phyloP scores from a whole-genome alignment of 2,113 vertebrate species.

The Hippotragus niger region DNA sequence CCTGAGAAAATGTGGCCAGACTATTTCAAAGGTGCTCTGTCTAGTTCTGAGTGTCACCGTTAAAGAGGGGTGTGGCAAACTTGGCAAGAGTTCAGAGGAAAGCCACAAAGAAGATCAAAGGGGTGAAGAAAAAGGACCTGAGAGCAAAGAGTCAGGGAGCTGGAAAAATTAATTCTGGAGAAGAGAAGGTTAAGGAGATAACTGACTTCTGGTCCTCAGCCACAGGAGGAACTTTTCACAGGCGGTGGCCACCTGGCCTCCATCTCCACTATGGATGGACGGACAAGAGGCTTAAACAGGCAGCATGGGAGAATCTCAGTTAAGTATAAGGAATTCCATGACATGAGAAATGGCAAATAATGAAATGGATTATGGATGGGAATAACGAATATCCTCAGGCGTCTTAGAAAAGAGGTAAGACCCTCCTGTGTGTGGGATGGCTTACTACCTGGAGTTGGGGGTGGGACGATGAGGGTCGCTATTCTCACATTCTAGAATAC shows the following conservation, averaged over 20 bases:
- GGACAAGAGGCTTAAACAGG: not conserved
- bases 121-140: slow-evolving; percentile 9
- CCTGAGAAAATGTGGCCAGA: slow-evolving; percentile 4
- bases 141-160: slow-evolving; percentile 18
- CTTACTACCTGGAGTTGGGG: not conserved
- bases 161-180: slow-evolving; percentile 22
- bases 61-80: slow-evolving; percentile 25
- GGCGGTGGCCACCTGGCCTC: not conserved
- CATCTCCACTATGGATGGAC: not conserved
- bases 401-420: not conserved
- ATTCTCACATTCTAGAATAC: not conserved
- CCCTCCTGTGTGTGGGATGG: not conserved
- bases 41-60: slow-evolving; percentile 2
- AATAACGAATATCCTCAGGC: not conserved
- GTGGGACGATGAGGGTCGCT: not conserved
- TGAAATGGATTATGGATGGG: not conserved
- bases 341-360: not conserved
- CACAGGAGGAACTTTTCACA: not conserved
- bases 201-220: slow-evolving; percentile 2
- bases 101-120: slow-evolving; percentile 51
- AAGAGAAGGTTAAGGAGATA: slow-evolving; percentile 12
- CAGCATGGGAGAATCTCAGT: not conserved
- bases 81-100: slow-evolving; percentile 61
- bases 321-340: not conserved
- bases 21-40: not conserved